Base-by-base conservation (phyloP, 2,888 invertebrate genomes). In the Choristoneura rosaceana region DNA sequence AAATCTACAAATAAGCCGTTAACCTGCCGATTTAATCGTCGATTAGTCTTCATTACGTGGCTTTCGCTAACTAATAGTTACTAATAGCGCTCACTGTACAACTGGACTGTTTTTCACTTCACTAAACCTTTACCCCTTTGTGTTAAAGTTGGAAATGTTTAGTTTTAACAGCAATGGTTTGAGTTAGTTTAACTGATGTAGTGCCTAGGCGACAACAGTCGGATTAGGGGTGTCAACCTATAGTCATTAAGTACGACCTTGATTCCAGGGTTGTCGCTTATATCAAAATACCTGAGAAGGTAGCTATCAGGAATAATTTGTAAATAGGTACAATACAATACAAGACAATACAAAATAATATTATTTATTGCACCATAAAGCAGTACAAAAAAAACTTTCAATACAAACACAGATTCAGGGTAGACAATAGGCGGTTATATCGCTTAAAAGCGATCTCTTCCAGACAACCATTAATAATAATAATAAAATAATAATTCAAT, bases 11-110 rank as follows among this genome's bases (percentile, higher is more conserved):
- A 71, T 43, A 70, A 63, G 78, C 75, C 66, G 84, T 81, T 88
- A 90, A 92, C 92, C 92, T 92, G 92, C 90, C 90, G 91, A 89
- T 87, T 92, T 90, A 91, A 91, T 89, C 81, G 83, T 84, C 91
- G 87, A 91, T 92, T 91, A 90, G 84, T 92, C 91, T 90, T 87
- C 85, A 91, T 91, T 91, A 89, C 73, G 62, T 69, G 80, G 84
- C 83, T 86, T 84, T 85, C 80, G 80, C 79, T 79, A 79, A 81
- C 86, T 92, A 92, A 92, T 90, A 88, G 90, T 89, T 87, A 91
- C 91, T 90, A 91, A 92, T 92, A 89, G 89, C 87, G 78, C 74
- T 83, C 84, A 81, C 74, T 77, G 81, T 80, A 78, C 80, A 78
- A 77, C 74, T 67, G 74, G 78, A 79, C 79, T 77, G 69, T 58